Conservation (phyloP, 2,113 vertebrate genomes). For the Herpetotheres cachinnans region DNA sequence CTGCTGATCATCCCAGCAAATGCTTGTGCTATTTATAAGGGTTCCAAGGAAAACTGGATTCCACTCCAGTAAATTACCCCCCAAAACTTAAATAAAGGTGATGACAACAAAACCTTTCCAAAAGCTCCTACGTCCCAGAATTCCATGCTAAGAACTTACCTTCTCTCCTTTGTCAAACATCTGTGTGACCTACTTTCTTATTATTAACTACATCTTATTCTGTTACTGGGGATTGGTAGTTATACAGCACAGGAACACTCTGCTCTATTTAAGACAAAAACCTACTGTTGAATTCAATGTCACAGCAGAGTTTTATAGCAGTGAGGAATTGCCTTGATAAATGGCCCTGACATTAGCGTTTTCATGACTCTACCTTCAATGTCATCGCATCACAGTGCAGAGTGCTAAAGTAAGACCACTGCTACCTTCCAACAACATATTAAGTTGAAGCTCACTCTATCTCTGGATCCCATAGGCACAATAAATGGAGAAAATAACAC, state of each 20-base stretch:
- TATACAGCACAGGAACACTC: constrained; percentile 37
- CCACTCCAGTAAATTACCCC: neutral
- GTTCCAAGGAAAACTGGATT: neutral
- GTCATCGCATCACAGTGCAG: constrained; percentile 65
- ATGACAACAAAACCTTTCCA: neutral
- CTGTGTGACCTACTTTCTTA: constrained; percentile 35
- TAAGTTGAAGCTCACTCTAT: constrained; percentile 77
- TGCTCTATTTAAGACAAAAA: constrained; percentile 68
- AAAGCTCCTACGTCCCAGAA: neutral
- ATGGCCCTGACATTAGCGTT: constrained; percentile 76
- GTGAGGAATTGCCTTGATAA: constrained; percentile 77
- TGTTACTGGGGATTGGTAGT: constrained; percentile 30
- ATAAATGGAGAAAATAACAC: constrained; percentile 83
- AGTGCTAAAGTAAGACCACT: constrained; percentile 72
- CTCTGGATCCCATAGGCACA: constrained; percentile 77
- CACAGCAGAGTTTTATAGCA: constrained; percentile 65
- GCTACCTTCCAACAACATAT: constrained; percentile 73
- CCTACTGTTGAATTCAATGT: constrained; percentile 70
- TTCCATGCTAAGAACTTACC: neutral
- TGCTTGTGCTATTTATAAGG: neutral
- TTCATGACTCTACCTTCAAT: constrained; percentile 76
- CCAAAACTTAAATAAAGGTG: neutral
- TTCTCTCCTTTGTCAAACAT: constrained; percentile 1
- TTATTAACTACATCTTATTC: constrained; percentile 46
- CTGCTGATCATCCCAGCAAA: neutral